These are phyloP conservation scores for Esperia sulphurella DNA, from an alignment of 2,888 invertebrate species.

Conservation along the genomic window DNA sequence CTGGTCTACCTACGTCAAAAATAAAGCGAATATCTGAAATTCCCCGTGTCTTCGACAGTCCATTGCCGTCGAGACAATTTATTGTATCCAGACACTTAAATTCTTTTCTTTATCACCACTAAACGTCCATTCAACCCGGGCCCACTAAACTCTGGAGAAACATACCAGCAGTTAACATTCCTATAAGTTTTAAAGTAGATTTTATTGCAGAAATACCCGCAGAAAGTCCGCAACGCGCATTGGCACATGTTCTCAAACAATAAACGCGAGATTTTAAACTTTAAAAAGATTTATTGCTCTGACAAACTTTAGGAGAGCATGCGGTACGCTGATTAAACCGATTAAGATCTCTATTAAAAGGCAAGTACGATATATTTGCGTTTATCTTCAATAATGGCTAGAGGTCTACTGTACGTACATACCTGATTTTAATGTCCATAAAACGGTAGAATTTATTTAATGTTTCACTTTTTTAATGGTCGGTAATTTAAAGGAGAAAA, in stretches of 20 bases:
- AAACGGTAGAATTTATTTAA: no score
- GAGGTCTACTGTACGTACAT: no score
- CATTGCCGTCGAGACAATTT: neutral
- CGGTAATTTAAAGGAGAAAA: no score
- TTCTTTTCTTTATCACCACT: conserved; percentile 34
- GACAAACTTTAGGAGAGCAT: neutral
- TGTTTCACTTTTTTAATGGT: no score
- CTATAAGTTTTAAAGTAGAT: conserved; percentile 25
- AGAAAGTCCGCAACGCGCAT: neutral
- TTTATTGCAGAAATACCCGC: conserved; percentile 25
- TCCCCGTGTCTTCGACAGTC: neutral
- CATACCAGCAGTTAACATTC: conserved; percentile 20
- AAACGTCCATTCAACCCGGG: conserved; percentile 31
- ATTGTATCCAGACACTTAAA: conserved; percentile 9
- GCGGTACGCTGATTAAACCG: no score
- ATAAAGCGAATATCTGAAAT: neutral
- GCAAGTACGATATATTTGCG: no score
- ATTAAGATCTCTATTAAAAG: no score
- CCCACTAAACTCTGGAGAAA: conserved; percentile 21
- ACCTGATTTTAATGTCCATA: no score
- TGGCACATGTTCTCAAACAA: neutral
- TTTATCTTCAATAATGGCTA: no score
- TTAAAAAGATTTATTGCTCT: neutral
- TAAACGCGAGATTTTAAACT: neutral
- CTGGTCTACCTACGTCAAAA: neutral